Percentiles rank a stretch among this genome's conserved stretches.
Conservation (phyloP, 2,113 vertebrate genomes). For the Cephalopterus ornatus region DNA sequence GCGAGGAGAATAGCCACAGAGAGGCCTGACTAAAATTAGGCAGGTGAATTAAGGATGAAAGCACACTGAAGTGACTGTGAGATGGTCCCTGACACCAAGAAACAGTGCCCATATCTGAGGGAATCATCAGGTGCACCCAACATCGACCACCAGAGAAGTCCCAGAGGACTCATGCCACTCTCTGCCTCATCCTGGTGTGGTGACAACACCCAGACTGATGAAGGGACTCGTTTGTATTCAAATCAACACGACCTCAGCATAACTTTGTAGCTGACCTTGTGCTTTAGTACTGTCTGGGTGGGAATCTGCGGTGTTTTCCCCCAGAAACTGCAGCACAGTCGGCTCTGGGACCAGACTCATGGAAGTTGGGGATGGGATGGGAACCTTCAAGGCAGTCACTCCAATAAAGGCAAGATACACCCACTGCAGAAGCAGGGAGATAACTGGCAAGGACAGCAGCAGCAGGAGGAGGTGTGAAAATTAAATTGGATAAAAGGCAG, state of each 20-base stretch:
- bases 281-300: neutral
- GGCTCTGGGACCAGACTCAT: neutral
- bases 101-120: rapidly evolving
- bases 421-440: neutral
- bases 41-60: neutral
- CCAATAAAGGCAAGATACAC: neutral
- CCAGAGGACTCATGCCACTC: rapidly evolving
- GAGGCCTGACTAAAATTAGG: neutral
- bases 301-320: neutral
- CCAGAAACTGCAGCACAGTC: neutral
- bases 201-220: rapidly evolving
- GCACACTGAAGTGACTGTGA: neutral
- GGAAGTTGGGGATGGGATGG: neutral
- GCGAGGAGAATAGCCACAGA: neutral
- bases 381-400: neutral
- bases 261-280: neutral
- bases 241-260: neutral
- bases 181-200: rapidly evolving
- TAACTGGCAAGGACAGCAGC: constrained; percentile 1
- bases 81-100: neutral
- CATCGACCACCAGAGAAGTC: neutral
- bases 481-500: constrained; percentile 62
- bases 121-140: neutral
- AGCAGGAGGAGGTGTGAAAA: constrained; percentile 56
- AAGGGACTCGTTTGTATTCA: neutral